These are phyloP conservation scores for Tanytarsus gracilentus DNA, from an alignment of 2,888 invertebrate genomes.

Conservation along the genomic window DNA sequence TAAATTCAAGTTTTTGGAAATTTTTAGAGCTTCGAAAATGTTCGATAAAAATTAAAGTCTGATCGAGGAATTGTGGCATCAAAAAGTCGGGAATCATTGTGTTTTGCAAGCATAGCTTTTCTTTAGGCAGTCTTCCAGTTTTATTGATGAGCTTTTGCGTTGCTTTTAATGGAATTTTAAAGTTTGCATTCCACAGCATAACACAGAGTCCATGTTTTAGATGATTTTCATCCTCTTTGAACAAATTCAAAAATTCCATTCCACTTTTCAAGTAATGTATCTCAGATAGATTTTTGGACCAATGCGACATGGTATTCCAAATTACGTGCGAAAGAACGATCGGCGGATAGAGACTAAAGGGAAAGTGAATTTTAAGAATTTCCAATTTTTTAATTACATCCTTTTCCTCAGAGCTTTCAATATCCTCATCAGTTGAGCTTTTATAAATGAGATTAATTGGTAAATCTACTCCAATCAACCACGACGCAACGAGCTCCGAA, in stretches of 20 bases:
- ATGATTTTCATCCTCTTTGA: slow-evolving; percentile 37
- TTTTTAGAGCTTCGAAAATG: slow-evolving; percentile 37
- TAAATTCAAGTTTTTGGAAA: slow-evolving; percentile 38
- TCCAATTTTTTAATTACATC: slow-evolving; percentile 52
- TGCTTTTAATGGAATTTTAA: slow-evolving; percentile 70
- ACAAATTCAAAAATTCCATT: slow-evolving; percentile 54
- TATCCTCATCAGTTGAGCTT: slow-evolving; percentile 41
- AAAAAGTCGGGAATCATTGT: slow-evolving; percentile 45
- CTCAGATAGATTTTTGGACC: slow-evolving; percentile 68
- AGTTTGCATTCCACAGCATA: slow-evolving; percentile 80
- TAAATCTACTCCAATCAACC: slow-evolving; percentile 68
- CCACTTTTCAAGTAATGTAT: slow-evolving; percentile 61
- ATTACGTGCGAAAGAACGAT: slow-evolving; percentile 75
- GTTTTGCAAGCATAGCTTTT: slow-evolving; percentile 63
- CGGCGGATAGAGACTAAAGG: slow-evolving; percentile 71
- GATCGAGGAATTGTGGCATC: slow-evolving; percentile 51
- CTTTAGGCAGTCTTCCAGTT: slow-evolving; percentile 76
- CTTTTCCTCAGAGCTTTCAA: slow-evolving; percentile 15
- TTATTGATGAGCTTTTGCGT: slow-evolving; percentile 68
- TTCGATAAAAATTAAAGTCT: slow-evolving; percentile 39
- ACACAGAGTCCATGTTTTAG: slow-evolving; percentile 69
- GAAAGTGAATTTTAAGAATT: slow-evolving; percentile 67
- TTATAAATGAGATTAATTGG: slow-evolving; percentile 54
- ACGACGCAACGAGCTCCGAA: slow-evolving; percentile 78
- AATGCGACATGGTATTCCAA: slow-evolving; percentile 79